Evolutionary conservation across 2,113 vertebrate species (phyloP), one percentile per base, ranked within the genome.

Genomic region (Entosphenus tridentatus): DNA sequence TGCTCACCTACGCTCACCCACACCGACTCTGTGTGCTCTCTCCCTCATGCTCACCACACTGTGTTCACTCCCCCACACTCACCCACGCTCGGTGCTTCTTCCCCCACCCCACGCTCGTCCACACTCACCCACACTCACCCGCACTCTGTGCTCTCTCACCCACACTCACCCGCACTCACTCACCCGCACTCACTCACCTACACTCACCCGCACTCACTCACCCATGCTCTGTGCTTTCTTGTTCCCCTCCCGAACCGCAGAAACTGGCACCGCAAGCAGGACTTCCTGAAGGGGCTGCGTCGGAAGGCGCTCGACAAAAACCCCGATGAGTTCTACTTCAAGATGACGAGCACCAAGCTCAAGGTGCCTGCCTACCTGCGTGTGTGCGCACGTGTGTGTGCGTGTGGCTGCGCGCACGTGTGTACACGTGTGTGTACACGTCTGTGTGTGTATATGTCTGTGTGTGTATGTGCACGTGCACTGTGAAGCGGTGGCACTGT

Each of bases 241-340:
- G 18, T 65, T n/a, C 8, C 17, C 14, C 17, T 14, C 2, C 1
- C 70, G 0, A 11, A 17, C 69, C 71, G 14, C 59, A 98, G 93
- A 75, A 87, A 96, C 74, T 92, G 86, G 74, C 85, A 83, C 76
- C 88, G 84, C 77, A 98, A 98, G 70, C 82, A 84, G 74, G 86
- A 88, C 72, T 86, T 81, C 0, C 83, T 97, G 67, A 72, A 76
- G 73, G 89, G 85, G 1, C 81, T 97, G 59, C 85, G 84, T 2
- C 89, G 83, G 78, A 95, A 90, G 75, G 90, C 91, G 11, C 76
- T 86, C 81, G 87, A 95, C 68, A 95, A 88, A 78, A 98, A 98
- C 74, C 86, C 86, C 0, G 91, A 98, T 82, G 93, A 98, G 76
- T 98, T 98, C 79, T 90, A 98, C 76, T 86, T 80, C 75, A 89